Evolutionary conservation across 2,888 invertebrate species (phyloP), one percentile per base, ranked within the genome.

Genomic region (Byasa hedistus): DNA sequence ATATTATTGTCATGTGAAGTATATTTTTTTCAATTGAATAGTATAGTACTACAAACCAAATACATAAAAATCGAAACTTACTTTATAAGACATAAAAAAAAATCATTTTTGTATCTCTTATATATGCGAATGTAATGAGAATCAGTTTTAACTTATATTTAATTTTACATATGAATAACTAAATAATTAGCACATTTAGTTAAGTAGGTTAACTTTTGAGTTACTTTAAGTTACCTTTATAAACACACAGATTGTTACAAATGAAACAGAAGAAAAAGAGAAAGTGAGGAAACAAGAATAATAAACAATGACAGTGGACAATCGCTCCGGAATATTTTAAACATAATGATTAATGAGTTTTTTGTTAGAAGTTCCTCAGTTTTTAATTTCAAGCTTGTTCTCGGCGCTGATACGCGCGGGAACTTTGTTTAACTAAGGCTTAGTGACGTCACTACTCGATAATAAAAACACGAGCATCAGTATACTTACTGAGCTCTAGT

Each of bases 321-420:
- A 54, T 54, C 27, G 39, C 56, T 15, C 36, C 32, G 4, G 19
- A 23, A 60, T 27, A 22, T 48, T 60, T 59, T 48, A 12, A 65
- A 58, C 58, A 36, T 27, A 64, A 24, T 3, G 19, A 22, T 55
- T 60, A 60, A 60, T 48, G 12, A 32, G 24, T 61, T 66, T 65
- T 66, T 61, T 62, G 23, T 62, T 27, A 27, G 48, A 8, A n/a
- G 55, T 63, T 65, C 66, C 66, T 70, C 70, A 65, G 71, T 64
- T 69, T 69, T 69, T 71, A 70, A 72, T 72, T 71, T 72, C 69
- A 72, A 71, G 70, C 72, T 69, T 71, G 61, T 69, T 71, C 69
- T 69, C 39, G 66, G 55, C 66, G 63, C 61, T 71, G 66, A 71
- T 70, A 64, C 61, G 62, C 66, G 57, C 60, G 56, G 65, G 68